Evolutionary conservation across 1,140 invertebrate species (phyloP).

Genomic region (Cotesia vestalis): DNA sequence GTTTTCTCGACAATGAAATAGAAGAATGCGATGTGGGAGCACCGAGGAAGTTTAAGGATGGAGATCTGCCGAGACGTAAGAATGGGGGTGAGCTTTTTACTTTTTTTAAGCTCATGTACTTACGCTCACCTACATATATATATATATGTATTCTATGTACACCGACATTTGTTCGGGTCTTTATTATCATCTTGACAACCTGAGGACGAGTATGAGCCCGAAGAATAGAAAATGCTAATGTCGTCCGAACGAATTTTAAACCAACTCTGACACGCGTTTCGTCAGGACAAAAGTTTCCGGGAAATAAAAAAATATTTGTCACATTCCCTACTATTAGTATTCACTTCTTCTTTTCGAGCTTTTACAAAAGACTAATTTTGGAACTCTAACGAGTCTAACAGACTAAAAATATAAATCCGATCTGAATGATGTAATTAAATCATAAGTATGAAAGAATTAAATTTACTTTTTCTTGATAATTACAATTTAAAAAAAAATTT

Average conservation of each 20-base stretch:
- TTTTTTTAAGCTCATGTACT: slow-evolving; percentile 38
- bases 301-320: slow-evolving; percentile 25
- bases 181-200: slow-evolving; percentile 37
- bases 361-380: slow-evolving; percentile 6
- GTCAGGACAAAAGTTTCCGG: slow-evolving; percentile 19
- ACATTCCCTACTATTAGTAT: slow-evolving; percentile 12
- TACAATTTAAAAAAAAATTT: too few species aligned
- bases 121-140: slow-evolving; percentile 35
- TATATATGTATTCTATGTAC: too few species aligned
- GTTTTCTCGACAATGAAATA: slow-evolving; percentile 68
- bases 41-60: slow-evolving; percentile 39
- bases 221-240: slow-evolving; percentile 34
- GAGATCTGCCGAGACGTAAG: slow-evolving; percentile 39
- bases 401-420: background rate
- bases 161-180: slow-evolving; percentile 29
- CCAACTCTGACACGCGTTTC: slow-evolving; percentile 18
- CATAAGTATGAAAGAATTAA: too few species aligned
- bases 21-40: slow-evolving; percentile 63
- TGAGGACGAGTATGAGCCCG: slow-evolving; percentile 16
- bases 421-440: background rate
- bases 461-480: too few species aligned
- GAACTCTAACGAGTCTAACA: slow-evolving; percentile 1
- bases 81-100: slow-evolving; percentile 14
- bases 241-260: slow-evolving; percentile 8
- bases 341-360: slow-evolving; percentile 15